Base-by-base conservation (phyloP, 2,797 vertebrate genomes). In the Anguilla obscura region DNA sequence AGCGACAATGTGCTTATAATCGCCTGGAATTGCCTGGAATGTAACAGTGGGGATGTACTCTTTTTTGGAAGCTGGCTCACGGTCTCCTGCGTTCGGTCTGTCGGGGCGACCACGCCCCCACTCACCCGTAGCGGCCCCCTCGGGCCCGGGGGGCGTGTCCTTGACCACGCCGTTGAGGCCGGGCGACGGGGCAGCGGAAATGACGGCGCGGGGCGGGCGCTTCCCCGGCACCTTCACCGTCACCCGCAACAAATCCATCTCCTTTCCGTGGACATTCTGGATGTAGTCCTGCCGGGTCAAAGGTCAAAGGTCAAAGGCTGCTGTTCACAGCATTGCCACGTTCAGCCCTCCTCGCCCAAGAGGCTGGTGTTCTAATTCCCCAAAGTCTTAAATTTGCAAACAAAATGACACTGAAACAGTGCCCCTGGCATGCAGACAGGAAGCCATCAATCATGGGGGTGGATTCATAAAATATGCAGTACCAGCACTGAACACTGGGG, bases 171-270 rank as follows among this genome's bases (percentile, higher is more conserved):
- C 97, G 0, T 98, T 99, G 92, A 97, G 95, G 84, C 97, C 97
- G 48, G 94, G 94, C 0, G 97, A 96, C 85, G 97, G 95, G 0
- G 96, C 96, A 18, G 96, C 96, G 87, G 97, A 89, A 0, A 97
- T 97, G 88, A 97, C 96, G 36, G 98, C 98, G 0, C 97, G 96
- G 0, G 98, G 98, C 0, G 98, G 98, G 0, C 98, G 95, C 91
- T 99, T 99, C 36, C 98, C 98, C 0, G 98, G 98, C 87, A 99
- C 97, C 92, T 99, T 99, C 88, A 99, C 98, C 0, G 98, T 98
- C 90, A 98, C 98, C 8, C 97, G 94, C 52, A 99, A 94, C 83
- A 98, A 94, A 83, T 98, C 97, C 96, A 99, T 98, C 94, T 98
- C 98, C 94, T 98, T 99, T 30, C 98, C 97, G 0, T 98, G 98